These are phyloP conservation scores for Prietella phreatophila DNA, from an alignment of 2,113 vertebrate genomes.

Conservation along the genomic window DNA sequence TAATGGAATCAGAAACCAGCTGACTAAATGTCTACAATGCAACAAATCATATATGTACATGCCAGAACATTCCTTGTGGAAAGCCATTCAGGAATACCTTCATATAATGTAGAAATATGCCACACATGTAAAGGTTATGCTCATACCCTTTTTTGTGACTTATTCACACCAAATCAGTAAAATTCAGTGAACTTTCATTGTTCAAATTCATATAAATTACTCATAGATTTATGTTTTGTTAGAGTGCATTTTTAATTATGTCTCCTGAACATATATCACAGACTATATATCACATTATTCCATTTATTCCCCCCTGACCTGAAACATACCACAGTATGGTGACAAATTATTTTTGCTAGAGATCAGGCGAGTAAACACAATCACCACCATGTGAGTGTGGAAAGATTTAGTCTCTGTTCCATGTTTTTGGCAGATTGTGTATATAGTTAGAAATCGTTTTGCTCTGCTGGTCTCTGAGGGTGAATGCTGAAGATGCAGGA, in stretches of 20 bases:
- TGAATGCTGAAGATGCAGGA: constrained; percentile 25
- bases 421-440: neutral
- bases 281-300: neutral
- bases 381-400: neutral
- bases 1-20: neutral
- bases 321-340: neutral
- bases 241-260: neutral
- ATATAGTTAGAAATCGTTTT: neutral
- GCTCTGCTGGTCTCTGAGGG: constrained; percentile 28
- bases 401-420: constrained; percentile 1
- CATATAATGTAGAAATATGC: neutral
- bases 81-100: neutral
- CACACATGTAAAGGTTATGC: neutral
- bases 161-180: neutral
- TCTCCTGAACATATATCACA: neutral
- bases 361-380: neutral
- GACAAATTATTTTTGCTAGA: neutral
- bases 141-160: neutral
- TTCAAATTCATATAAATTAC: neutral
- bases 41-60: neutral
- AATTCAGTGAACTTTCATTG: neutral
- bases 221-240: neutral
- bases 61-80: neutral
- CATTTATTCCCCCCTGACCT: neutral
- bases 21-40: neutral